Conservation (phyloP, 2,113 vertebrate genomes). For the Struthio camelus region DNA sequence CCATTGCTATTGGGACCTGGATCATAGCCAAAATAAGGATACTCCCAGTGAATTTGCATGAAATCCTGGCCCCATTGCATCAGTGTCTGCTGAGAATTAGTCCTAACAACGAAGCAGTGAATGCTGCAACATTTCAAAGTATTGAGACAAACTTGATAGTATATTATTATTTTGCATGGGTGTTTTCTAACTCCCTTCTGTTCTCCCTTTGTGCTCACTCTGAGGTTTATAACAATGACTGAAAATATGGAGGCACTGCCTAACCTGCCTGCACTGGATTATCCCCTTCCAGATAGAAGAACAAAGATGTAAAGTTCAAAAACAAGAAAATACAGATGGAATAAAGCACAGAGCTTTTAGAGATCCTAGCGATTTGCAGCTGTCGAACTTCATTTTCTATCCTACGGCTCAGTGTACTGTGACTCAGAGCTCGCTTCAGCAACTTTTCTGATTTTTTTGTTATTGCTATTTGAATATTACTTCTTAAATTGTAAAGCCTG, state of each 20-base stretch:
- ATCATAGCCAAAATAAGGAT: background rate
- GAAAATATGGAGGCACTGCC: background rate
- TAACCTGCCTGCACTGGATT: background rate
- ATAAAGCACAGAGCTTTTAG: background rate
- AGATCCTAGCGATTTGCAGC: background rate
- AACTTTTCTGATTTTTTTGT: background rate
- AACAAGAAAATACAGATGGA: background rate
- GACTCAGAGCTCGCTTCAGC: background rate
- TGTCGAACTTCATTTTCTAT: background rate
- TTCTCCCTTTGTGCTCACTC: background rate
- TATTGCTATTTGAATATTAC: background rate
- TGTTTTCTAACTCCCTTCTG: background rate
- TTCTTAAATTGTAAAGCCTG: background rate
- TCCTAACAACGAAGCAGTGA: background rate
- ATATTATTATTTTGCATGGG: background rate
- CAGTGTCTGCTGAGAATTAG: background rate
- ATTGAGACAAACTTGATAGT: background rate
- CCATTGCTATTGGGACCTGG: background rate
- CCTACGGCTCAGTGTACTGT: background rate
- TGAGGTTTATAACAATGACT: background rate
- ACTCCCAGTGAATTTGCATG: background rate
- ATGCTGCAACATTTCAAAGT: background rate
- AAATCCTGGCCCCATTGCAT: background rate
- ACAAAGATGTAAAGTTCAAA: background rate
- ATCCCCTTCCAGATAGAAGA: background rate